Evolutionary conservation across 2,888 invertebrate species (phyloP).

Genomic region (Drosophila demipolita): DNA sequence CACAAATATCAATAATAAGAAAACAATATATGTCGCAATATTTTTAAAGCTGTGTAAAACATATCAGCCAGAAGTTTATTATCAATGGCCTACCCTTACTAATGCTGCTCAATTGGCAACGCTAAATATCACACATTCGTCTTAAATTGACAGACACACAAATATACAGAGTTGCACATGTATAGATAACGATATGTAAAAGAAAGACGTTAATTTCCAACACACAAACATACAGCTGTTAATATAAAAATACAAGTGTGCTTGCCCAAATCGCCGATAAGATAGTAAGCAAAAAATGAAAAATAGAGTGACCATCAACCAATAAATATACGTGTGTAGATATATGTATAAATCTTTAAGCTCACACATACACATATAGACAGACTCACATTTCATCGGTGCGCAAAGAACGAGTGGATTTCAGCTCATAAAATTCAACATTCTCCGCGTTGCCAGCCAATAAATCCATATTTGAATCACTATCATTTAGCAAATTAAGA

Average conservation of each 20-base stretch:
- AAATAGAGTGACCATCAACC: conserved; percentile 60
- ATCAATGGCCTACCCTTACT: not conserved
- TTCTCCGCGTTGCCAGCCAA: conserved; percentile 76
- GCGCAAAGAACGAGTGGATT: conserved; percentile 86
- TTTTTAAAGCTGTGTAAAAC: not conserved
- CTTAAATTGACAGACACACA: conserved; percentile 8
- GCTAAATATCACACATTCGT: conserved; percentile 32
- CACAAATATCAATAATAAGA: not conserved
- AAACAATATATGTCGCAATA: not conserved
- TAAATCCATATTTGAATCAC: conserved; percentile 70
- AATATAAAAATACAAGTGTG: not conserved
- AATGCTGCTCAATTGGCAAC: conserved; percentile 13
- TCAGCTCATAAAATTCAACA: conserved; percentile 88
- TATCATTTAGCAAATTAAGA: conserved; percentile 65
- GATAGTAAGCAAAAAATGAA: conserved; percentile 53
- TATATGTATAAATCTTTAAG: conserved; percentile 1
- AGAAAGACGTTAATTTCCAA: conserved; percentile 10
- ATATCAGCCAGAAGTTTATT: conserved; percentile 1
- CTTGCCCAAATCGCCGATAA: conserved; percentile 46
- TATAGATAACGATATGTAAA: not conserved
- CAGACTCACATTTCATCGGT: conserved; percentile 87
- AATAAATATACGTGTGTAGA: conserved; percentile 34
- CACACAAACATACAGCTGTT: not conserved
- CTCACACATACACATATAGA: not conserved
- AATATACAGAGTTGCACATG: not conserved